Evolutionary conservation across 2,888 invertebrate species (phyloP).

Genomic region (Leucania comma): DNA sequence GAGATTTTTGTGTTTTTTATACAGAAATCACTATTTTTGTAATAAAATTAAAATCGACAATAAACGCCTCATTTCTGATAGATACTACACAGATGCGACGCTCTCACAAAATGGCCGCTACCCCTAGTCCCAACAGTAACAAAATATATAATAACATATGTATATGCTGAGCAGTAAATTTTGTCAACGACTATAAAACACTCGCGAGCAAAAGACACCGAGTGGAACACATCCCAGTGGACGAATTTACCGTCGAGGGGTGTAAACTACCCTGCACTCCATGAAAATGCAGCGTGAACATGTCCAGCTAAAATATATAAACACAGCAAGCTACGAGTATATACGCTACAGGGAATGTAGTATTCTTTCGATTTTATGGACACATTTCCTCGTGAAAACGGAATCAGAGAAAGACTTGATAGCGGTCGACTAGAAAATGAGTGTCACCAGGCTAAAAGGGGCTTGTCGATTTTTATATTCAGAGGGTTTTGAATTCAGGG

Average conservation of each 20-base stretch:
- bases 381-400: slow-evolving; percentile 19
- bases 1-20: too few relatives aligned
- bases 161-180: slow-evolving; percentile 53
- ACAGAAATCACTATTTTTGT: background rate
- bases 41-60: background rate
- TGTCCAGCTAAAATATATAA: slow-evolving; percentile 31
- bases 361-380: slow-evolving; percentile 46
- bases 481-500: background rate
- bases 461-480: slow-evolving; percentile 22
- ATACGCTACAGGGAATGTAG: slow-evolving; percentile 4
- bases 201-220: slow-evolving; percentile 49
- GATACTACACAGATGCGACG: background rate
- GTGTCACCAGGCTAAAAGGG: slow-evolving; percentile 21
- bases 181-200: slow-evolving; percentile 58
- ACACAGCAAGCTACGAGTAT: slow-evolving; percentile 11
- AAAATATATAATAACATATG: slow-evolving; percentile 22
- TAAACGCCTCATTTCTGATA: background rate
- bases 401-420: slow-evolving; percentile 19
- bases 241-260: slow-evolving; percentile 58
- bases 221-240: slow-evolving; percentile 49
- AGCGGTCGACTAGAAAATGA: slow-evolving; percentile 32
- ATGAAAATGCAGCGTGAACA: slow-evolving; percentile 59
- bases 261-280: slow-evolving; percentile 54
- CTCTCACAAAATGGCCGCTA: slow-evolving; percentile 19
- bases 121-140: background rate